A percentile compares a stretch with the other conserved stretches of the same genome.
Evolutionary conservation across 2,888 invertebrate species (phyloP).

Genomic region (Subacronicta megacephala): DNA sequence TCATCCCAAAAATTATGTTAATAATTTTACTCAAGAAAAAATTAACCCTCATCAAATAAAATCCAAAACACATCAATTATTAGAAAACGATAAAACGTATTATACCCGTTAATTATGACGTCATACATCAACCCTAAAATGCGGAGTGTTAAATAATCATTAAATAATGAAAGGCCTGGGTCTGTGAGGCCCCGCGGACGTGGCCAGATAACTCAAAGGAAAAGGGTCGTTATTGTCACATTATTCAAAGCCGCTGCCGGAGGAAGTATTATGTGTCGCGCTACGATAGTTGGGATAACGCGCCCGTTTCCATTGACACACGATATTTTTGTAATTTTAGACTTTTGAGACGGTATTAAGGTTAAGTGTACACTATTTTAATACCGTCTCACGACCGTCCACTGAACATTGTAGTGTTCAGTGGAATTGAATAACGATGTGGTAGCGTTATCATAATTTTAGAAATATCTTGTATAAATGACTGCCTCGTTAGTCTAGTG

Average conservation of each 20-base stretch:
- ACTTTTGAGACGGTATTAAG: neutral
- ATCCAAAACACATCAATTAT: conserved; percentile 45
- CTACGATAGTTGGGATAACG: conserved; percentile 69
- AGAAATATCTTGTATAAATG: too few relatives aligned
- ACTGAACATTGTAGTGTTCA: too few relatives aligned
- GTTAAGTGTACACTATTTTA: too few relatives aligned
- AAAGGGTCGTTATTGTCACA: conserved; percentile 71
- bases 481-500: too few relatives aligned
- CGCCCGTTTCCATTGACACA: conserved; percentile 59
- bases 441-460: too few relatives aligned
- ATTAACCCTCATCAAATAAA: conserved; percentile 29
- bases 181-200: conserved; percentile 53
- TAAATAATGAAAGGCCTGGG: conserved; percentile 63
- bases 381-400: too few relatives aligned
- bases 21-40: conserved; percentile 30
- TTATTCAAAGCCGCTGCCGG: conserved; percentile 70
- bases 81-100: conserved; percentile 53
- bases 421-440: too few relatives aligned
- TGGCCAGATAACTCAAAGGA: conserved; percentile 75
- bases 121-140: conserved; percentile 80
- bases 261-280: conserved; percentile 87
- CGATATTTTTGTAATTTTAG: conserved; percentile 19
- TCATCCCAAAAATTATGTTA: conserved; percentile 17
- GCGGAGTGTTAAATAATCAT: conserved; percentile 73
- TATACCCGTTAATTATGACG: conserved; percentile 83